Evolutionary conservation across 2,113 vertebrate genomes (phyloP).

Genomic region (Sciurus niger): DNA sequence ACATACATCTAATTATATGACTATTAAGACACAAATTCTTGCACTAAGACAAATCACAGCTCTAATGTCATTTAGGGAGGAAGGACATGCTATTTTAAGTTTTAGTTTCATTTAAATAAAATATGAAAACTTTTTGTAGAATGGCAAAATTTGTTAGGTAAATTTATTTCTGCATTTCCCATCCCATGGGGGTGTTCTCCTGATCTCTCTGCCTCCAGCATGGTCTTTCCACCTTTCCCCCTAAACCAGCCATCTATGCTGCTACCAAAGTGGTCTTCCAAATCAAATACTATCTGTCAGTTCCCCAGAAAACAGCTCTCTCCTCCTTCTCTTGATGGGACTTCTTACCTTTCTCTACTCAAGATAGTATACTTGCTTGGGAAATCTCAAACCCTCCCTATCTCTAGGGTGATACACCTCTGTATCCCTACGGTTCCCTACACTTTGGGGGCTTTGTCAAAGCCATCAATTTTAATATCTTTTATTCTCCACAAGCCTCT

Average conservation of each 20-base stretch:
- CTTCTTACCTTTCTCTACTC: not conserved
- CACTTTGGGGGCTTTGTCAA: not conserved
- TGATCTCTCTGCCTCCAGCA: not conserved
- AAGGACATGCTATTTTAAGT: not conserved
- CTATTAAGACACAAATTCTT: slow-evolving; percentile 28
- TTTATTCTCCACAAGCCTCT: not conserved
- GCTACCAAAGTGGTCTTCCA: not conserved
- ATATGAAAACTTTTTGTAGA: not conserved
- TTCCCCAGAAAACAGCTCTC: not conserved
- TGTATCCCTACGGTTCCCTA: not conserved
- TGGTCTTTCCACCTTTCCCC: not conserved
- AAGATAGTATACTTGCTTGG: not conserved
- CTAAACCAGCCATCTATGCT: not conserved
- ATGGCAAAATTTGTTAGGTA: not conserved
- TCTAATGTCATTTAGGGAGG: not conserved
- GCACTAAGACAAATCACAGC: not conserved
- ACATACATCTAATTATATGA: not conserved
- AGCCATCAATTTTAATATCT: not conserved
- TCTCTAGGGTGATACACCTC: not conserved
- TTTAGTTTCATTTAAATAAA: slow-evolving; percentile 9
- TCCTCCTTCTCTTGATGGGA: not conserved
- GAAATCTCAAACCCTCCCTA: not conserved
- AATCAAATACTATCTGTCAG: not conserved
- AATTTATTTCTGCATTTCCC: not conserved
- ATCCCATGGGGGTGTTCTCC: not conserved